Evolutionary conservation across 30 jellyfish, hydroid and myxozoan genomes (phyloP).

Genomic region (Pelagia noctiluca): DNA sequence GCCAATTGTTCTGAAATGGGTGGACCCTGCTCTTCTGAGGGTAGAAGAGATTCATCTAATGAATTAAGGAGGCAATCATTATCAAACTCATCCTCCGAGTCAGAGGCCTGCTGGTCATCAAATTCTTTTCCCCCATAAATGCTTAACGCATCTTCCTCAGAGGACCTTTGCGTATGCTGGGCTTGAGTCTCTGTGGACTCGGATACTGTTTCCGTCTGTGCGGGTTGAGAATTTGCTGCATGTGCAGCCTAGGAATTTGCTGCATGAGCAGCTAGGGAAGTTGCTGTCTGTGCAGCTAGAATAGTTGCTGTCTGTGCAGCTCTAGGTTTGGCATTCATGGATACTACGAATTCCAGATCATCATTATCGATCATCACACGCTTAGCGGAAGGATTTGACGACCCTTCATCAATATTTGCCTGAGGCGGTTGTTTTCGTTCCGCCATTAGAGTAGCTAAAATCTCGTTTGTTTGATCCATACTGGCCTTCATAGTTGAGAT

Average conservation of each 20-base stretch:
- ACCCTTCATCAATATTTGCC: constrained; percentile 19
- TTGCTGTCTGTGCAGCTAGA: too few relatives aligned
- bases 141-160: constrained; percentile 10
- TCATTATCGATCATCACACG: constrained; percentile 19
- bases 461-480: background rate
- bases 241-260: constrained; percentile 7
- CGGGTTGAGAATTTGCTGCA: too few relatives aligned
- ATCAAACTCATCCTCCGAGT: constrained; percentile 11
- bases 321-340: constrained; percentile 25
- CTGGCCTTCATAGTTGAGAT: background rate
- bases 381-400: constrained; percentile 18
- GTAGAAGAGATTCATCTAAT: constrained; percentile 13
- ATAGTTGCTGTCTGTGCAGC: constrained; percentile 45
- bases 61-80: constrained; percentile 27
- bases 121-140: constrained; percentile 15
- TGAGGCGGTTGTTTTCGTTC: constrained; percentile 16
- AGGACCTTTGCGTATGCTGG: background rate
- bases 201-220: background rate
- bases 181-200: constrained; percentile 45
- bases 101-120: constrained; percentile 24
- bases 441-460: constrained; percentile 28
- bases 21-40: constrained; percentile 28
- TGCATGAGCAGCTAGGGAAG: background rate
- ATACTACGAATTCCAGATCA: constrained; percentile 17
- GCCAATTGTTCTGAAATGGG: too few relatives aligned